These are phyloP conservation scores for Oeneis ivallda DNA, from an alignment of 2,888 invertebrate genomes.

Conservation along the genomic window DNA sequence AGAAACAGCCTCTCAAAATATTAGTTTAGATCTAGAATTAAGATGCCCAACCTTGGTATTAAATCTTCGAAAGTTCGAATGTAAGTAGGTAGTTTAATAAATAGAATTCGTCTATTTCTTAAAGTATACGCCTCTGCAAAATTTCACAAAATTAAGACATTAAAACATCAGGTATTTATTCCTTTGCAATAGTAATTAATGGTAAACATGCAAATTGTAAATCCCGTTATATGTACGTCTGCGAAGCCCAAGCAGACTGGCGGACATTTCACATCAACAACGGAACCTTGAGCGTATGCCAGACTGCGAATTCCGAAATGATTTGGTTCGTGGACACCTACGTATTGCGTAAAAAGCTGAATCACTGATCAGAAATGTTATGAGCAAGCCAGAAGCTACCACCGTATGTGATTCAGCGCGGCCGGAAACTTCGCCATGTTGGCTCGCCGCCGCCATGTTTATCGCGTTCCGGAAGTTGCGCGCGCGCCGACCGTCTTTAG, in stretches of 20 bases:
- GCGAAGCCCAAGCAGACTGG: slow-evolving; percentile 36
- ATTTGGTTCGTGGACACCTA: slow-evolving; percentile 61
- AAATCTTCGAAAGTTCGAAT: too few relatives aligned
- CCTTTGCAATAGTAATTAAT: slow-evolving; percentile 17
- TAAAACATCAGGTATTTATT: slow-evolving; percentile 6
- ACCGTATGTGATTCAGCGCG: slow-evolving; percentile 76
- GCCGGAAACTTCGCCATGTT: slow-evolving; percentile 80
- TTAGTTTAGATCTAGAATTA: too few relatives aligned
- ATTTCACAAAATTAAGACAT: neutral
- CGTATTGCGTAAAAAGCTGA: slow-evolving; percentile 72
- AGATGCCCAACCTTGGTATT: too few relatives aligned
- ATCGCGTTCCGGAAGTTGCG: slow-evolving; percentile 79
- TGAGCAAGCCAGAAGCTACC: slow-evolving; percentile 71
- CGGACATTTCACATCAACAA: slow-evolving; percentile 39
- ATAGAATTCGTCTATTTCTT: too few relatives aligned
- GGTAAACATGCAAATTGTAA: slow-evolving; percentile 18
- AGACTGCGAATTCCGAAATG: slow-evolving; percentile 60
- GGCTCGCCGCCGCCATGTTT: slow-evolving; percentile 76
- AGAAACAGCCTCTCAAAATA: too few relatives aligned
- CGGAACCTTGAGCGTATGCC: slow-evolving; percentile 50
- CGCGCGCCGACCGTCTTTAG: slow-evolving; percentile 76
- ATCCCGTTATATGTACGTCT: slow-evolving; percentile 19
- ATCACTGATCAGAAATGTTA: slow-evolving; percentile 77
- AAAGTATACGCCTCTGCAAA: slow-evolving; percentile 1
- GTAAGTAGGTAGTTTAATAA: too few relatives aligned